Evolutionary conservation across 2,888 invertebrate species (phyloP), one percentile per base, ranked within the genome.

Genomic region (Odontothrips loti): DNA sequence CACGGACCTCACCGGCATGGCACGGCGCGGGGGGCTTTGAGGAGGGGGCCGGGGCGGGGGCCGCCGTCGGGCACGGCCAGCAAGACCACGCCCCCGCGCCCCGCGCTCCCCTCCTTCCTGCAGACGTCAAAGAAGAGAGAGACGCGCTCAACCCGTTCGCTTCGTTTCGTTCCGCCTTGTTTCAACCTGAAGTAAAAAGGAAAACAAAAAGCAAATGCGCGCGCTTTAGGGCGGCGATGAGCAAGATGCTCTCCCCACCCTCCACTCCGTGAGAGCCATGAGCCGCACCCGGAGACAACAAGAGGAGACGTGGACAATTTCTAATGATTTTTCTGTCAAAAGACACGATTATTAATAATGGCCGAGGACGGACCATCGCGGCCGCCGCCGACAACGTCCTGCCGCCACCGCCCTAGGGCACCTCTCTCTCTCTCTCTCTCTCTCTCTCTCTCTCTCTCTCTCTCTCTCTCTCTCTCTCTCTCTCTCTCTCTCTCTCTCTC

Each of bases 121-220:
- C n/a, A n/a, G n/a, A n/a, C n/a, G n/a, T n/a, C n/a, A n/a, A n/a
- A n/a, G n/a, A n/a, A n/a, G n/a, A n/a, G n/a, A n/a, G 58, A 17
- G 58, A 58, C 58, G 0, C 15, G 23, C 68, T 68, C 68, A 68
- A 68, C 9, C 68, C 68, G n/a, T 75, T 75, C 68, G 68, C 23
- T 75, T 11, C 68, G 27, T 75, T 75, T 75, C 68, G 68, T 75
- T 75, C 68, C 68, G 68, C 68, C 68, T 75, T 75, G 68, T 75
- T 75, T 27, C 68, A 27, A 75, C 68, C 27, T 75, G 68, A 75
- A 75, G 27, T 23, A 75, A 75, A 58, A 58, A 20, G 58, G 15
- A 58, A 58, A 58, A 15, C 10, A 15, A n/a, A 58, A 58, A 58
- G n/a, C 17, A 17, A 58, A 58, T 58, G 58, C 51, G 48, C 48